These are phyloP conservation scores for Drosophila nigrodunni DNA, from an alignment of 1,140 invertebrate genomes.

Conservation along the genomic window DNA sequence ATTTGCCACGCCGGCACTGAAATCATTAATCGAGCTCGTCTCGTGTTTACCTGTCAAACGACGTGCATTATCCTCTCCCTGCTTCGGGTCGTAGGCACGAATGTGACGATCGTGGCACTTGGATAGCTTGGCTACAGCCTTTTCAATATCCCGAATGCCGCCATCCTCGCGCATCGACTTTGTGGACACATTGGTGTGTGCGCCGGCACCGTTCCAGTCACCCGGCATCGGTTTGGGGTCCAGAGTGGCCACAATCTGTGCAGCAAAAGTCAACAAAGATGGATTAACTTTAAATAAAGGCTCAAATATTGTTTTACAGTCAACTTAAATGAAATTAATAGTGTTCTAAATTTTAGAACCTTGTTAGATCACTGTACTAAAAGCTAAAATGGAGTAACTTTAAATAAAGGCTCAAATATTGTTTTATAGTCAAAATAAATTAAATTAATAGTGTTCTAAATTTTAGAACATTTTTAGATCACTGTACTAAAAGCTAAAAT, in stretches of 20 bases:
- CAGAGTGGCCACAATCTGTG: conserved; percentile 86
- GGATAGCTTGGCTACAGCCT: conserved; percentile 89
- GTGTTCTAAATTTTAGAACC: no score
- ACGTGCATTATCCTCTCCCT: conserved; percentile 90
- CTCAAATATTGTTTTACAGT: no score
- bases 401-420: no score
- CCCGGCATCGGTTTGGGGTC: conserved; percentile 92
- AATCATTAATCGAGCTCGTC: conserved; percentile 91
- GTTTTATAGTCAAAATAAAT: no score
- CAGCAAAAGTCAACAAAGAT: background rate
- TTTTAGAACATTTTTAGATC: no score
- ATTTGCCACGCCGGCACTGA: conserved; percentile 91
- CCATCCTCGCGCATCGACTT: conserved; percentile 91
- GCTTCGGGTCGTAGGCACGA: conserved; percentile 92
- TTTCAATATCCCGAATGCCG: conserved; percentile 85
- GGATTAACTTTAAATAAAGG: no score
- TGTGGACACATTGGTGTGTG: conserved; percentile 93
- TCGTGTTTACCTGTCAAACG: conserved; percentile 92
- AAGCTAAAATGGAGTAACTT: no score
- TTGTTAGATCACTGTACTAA: no score
- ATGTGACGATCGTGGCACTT: conserved; percentile 93
- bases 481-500: no score
- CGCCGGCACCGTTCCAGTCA: conserved; percentile 95
- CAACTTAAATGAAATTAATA: no score
- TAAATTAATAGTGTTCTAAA: no score